Evolutionary conservation across 1,140 invertebrate species (phyloP), one percentile per base, ranked within the genome.

Genomic region (Thaumatotibia leucotreta): DNA sequence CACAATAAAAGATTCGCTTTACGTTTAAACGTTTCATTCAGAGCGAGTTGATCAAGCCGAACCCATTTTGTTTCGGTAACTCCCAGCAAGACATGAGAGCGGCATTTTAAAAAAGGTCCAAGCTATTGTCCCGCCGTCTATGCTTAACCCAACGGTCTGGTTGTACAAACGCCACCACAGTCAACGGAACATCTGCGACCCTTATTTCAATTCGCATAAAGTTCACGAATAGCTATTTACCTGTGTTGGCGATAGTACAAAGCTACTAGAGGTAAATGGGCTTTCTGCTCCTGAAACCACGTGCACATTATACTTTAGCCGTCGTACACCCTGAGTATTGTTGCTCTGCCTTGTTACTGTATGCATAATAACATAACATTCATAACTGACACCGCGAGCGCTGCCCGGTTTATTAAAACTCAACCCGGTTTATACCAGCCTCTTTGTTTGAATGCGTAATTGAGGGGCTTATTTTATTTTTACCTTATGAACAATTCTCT

Each of bases 221-320:
- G n/a, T n/a, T n/a, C n/a, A n/a, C n/a, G n/a, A n/a, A n/a, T n/a
- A n/a, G n/a, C n/a, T n/a, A n/a, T n/a, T n/a, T n/a, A n/a, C n/a
- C n/a, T n/a, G n/a, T n/a, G n/a, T n/a, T n/a, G n/a, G n/a, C n/a
- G n/a, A n/a, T n/a, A n/a, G n/a, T n/a, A n/a, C n/a, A n/a, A n/a
- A n/a, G n/a, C 81, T 85, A 80, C 75, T 72, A 66, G 78, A 78
- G 76, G 77, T 79, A 83, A 85, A 83, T 85, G 78, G 80, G 80
- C 76, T 81, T 81, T 82, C 75, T 83, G 71, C 66, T 72, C 68
- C 76, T 76, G 73, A 78, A 83, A 79, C 79, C 31, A 72, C 64
- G 68, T 31, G 68, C 67, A 69, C 73, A 74, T 81, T 79, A 77
- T 79, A 72, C 71, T 81, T 80, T 74, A 79, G 69, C 65, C 66